Evolutionary conservation across 2,113 vertebrate species (phyloP), one percentile per base, ranked within the genome.

Genomic region (Tragulus kanchil): DNA sequence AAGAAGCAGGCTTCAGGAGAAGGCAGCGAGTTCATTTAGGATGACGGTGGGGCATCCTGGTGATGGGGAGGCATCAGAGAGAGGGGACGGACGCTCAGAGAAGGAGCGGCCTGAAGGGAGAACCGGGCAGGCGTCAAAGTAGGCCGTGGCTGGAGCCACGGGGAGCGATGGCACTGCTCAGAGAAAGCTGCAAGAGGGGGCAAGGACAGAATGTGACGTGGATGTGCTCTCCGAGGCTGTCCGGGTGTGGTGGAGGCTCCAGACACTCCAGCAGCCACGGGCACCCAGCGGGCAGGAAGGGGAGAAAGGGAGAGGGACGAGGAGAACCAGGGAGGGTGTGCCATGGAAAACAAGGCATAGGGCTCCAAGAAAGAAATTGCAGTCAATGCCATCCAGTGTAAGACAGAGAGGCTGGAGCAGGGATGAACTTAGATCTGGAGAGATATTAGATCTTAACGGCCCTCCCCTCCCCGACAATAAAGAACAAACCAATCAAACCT

Each of bases 301-400:
- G 2, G 10, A 61, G 36, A 71, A 71, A 77, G 7, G 3, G 17
- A 36, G 85, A 56, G 17, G 15, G 6, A 31, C 1, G 4, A 8
- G 6, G 12, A 85, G 52, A 15, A 52, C 21, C 36, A 42, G 11
- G 19, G 64, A 50, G 25, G 1, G 8, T 9, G 69, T 5, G 3
- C 65, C 36, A 5, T 8, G 19, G 67, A 67, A 73, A 16, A 21
- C 9, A 0, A 79, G 26, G 56, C 62, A 73, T 1, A 42, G 0
- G n/a, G n/a, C 54, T 59, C 48, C 28, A 26, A 15, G 82, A 52
- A 26, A 62, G 56, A 84, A 84, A 84, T 73, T 7, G 19, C 7
- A 0, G 6, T 58, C n/a, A 23, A 13, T 0, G 0, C 31, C 10
- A 12, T 25, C 26, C 58, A 61, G 3, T 8, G 31, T 8, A 15